These are phyloP conservation scores for Babyrousa celebensis DNA, from an alignment of 2,797 vertebrate genomes.

Conservation along the genomic window DNA sequence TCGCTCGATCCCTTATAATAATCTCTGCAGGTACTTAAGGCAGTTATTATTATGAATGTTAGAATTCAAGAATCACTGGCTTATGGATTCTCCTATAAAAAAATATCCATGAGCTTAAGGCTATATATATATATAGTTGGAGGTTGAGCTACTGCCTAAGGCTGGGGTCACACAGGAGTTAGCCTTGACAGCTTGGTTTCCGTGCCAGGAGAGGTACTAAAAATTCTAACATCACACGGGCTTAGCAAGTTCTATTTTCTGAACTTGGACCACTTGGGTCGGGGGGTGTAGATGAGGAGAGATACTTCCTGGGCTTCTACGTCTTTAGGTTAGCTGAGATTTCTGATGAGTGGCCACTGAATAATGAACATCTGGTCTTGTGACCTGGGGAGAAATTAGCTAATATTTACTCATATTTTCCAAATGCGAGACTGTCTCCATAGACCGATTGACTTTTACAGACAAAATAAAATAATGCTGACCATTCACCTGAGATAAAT, in stretches of 20 bases:
- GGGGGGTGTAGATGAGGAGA: background rate
- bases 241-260: background rate
- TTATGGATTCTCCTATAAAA: background rate
- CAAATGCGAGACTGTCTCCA: background rate
- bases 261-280: background rate
- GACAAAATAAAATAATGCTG: slow-evolving; percentile 45
- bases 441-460: background rate
- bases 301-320: background rate
- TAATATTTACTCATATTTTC: slow-evolving; percentile 1
- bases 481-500: background rate
- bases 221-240: background rate
- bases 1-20: background rate
- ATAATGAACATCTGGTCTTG: background rate
- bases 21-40: background rate
- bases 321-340: background rate
- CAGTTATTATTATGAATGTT: background rate
- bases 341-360: background rate
- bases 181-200: accelerated
- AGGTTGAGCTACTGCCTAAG: background rate
- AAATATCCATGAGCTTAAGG: background rate
- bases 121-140: too few species aligned
- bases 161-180: background rate
- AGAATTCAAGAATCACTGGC: background rate
- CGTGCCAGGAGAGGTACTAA: background rate
- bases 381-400: background rate